Base-by-base conservation (phyloP, 1,140 invertebrate species). In the Zelostemma sp. region DNA sequence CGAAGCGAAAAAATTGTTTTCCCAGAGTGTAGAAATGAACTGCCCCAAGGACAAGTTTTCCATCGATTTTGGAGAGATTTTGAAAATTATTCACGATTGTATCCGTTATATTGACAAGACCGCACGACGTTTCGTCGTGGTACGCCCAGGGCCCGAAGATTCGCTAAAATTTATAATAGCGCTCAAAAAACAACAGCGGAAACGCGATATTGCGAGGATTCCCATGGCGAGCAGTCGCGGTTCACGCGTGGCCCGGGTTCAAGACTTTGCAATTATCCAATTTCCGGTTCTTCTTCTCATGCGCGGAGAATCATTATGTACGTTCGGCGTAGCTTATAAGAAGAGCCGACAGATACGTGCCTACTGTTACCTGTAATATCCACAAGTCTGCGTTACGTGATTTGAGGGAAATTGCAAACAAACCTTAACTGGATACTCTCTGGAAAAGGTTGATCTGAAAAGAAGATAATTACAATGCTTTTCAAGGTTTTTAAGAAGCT, bases 241-340 rank as follows among this genome's bases (percentile, higher is more conserved):
- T 71, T 62, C 57, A 71, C 72, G 74, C 70, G 70, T 78, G 70
- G 64, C 69, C 57, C 56, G 71, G 72, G 68, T 75, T 78, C 71
- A 78, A 76, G 66, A 63, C 66, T 68, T 68, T 62, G 69, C 73
- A 76, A 75, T 78, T 78, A 78, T 71, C 65, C 62, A 72, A 70
- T 78, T 76, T 45, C 15, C 54, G 58, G 62, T 68, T 72, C 66
- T 66, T 55, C 63, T 68, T 71, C 68, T 56, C 56, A 56, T 38
- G 35, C 12, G 40, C 40, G 14, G n/a, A 14, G 65, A 68, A 57
- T 68, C 61, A 65, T 72, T 68, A 68, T 21, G 54, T 60, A 63
- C 47, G 50, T 46, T 19, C 54, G 53, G 8, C 54, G 16, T 55
- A 62, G 56, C 53, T 63, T 47, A 46, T 8, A 56, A 45, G 56